Evolutionary conservation across 2,888 invertebrate genomes (phyloP).

Genomic region (Leuctra nigra): DNA sequence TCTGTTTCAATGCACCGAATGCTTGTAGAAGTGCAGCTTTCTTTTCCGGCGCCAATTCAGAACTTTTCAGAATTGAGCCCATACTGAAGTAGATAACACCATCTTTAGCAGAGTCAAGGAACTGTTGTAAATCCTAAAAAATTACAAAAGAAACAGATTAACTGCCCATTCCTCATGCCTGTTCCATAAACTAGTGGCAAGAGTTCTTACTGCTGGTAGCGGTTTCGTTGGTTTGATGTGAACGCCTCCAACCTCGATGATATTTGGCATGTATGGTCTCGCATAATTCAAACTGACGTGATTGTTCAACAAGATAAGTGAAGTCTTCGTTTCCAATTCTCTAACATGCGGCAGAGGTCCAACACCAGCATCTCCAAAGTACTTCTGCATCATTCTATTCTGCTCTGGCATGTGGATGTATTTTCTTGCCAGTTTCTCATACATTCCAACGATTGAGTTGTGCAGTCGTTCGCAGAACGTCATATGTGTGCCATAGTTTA

Average conservation of each 20-base stretch:
- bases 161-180: too few species aligned
- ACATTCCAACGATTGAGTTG: conserved; percentile 39
- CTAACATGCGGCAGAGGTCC: conserved; percentile 20
- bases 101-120: conserved; percentile 28
- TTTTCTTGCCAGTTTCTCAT: background rate
- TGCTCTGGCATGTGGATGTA: conserved; percentile 3
- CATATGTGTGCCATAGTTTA: conserved; percentile 45
- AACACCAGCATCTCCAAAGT: background rate
- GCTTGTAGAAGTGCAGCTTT: conserved; percentile 29
- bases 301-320: conserved; percentile 32
- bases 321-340: conserved; percentile 27
- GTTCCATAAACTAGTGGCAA: background rate
- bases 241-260: conserved; percentile 34
- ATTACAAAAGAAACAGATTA: too few species aligned
- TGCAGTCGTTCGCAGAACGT: conserved; percentile 40
- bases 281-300: conserved; percentile 32
- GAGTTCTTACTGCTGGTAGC: conserved; percentile 21
- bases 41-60: conserved; percentile 28
- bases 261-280: conserved; percentile 32
- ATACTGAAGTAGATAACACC: conserved; percentile 33
- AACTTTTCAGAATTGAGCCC: conserved; percentile 31
- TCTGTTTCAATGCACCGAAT: conserved; percentile 33
- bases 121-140: conserved; percentile 27
- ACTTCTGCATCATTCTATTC: conserved; percentile 13
- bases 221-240: conserved; percentile 31